Percentiles rank a stretch among this genome's conserved stretches.
Conservation (phyloP, 2,888 invertebrate genomes). For the Pecten maximus region DNA sequence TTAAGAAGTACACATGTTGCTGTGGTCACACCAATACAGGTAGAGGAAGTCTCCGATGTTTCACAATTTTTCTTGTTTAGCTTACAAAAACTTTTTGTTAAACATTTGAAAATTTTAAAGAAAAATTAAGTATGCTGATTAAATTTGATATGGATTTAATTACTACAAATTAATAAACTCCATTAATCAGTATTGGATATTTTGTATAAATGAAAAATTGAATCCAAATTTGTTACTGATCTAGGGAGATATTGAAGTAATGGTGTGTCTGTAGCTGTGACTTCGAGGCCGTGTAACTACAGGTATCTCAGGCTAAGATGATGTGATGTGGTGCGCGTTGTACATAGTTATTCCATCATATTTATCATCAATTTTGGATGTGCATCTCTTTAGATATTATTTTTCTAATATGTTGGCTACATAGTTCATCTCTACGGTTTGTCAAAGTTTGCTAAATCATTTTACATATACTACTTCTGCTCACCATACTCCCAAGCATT, state of each 20-base stretch:
- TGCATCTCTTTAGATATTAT: not conserved
- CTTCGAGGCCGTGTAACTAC: not conserved
- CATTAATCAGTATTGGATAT: not conserved
- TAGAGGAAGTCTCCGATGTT: too few species aligned
- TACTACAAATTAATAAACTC: too few species aligned
- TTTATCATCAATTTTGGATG: not conserved
- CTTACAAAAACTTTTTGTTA: too few species aligned
- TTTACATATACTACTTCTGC: not conserved
- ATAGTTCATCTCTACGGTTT: not conserved
- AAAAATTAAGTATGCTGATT: too few species aligned
- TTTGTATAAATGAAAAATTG: not conserved
- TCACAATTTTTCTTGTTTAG: too few species aligned
- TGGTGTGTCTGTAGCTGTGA: not conserved
- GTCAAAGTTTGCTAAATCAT: not conserved
- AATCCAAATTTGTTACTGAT: not conserved
- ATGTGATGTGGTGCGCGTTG: conserved; percentile 4
- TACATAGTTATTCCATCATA: not conserved
- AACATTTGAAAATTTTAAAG: too few species aligned
- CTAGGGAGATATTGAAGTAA: not conserved
- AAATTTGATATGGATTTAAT: too few species aligned
- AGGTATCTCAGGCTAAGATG: not conserved
- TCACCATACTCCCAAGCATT: not conserved
- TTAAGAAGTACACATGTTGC: not conserved
- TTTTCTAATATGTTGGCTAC: not conserved
- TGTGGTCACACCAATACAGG: not conserved